Conservation (phyloP, 2,888 invertebrate genomes). For the Drosophila longiperda region DNA sequence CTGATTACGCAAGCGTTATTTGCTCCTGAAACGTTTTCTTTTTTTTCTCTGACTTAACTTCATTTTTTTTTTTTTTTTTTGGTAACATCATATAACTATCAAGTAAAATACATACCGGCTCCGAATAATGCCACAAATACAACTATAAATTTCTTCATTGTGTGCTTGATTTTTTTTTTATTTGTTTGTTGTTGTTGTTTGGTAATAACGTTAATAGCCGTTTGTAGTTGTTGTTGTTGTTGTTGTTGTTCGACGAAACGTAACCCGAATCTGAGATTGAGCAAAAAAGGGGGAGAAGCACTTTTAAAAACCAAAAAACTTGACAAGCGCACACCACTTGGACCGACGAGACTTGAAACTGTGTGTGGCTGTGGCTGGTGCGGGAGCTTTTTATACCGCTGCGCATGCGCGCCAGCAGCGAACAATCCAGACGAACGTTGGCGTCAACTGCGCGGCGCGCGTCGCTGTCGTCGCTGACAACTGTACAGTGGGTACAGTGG, state of each 20-base stretch:
- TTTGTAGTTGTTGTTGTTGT: conserved; percentile 39
- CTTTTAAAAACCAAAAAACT: conserved; percentile 66
- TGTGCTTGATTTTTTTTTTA: conserved; percentile 70
- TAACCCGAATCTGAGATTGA: conserved; percentile 58
- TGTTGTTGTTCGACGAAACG: conserved; percentile 52
- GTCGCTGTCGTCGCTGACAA: conserved; percentile 3
- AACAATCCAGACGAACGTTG: conserved; percentile 70
- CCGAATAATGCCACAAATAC: conserved; percentile 88
- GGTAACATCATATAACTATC: conserved; percentile 53
- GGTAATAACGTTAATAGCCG: conserved; percentile 21
- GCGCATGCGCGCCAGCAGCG: conserved; percentile 82
- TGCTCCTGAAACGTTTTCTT: conserved; percentile 26
- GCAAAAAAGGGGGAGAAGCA: conserved; percentile 45
- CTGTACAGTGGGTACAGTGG: conserved; percentile 1
- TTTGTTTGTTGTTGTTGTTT: conserved; percentile 28
- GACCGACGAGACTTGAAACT: conserved; percentile 85
- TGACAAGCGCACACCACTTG: conserved; percentile 84
- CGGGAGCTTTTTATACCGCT: conserved; percentile 86
- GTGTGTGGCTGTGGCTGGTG: conserved; percentile 85
- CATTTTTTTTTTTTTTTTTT: conserved; percentile 4
- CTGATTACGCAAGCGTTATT: conserved; percentile 59
- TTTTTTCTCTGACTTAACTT: background rate
- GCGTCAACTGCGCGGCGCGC: conserved; percentile 24
- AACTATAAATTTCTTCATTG: conserved; percentile 85
- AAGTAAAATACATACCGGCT: conserved; percentile 88